phyloP scores from a whole-genome alignment of 2,113 vertebrate genomes.

The Prinia subflava region DNA sequence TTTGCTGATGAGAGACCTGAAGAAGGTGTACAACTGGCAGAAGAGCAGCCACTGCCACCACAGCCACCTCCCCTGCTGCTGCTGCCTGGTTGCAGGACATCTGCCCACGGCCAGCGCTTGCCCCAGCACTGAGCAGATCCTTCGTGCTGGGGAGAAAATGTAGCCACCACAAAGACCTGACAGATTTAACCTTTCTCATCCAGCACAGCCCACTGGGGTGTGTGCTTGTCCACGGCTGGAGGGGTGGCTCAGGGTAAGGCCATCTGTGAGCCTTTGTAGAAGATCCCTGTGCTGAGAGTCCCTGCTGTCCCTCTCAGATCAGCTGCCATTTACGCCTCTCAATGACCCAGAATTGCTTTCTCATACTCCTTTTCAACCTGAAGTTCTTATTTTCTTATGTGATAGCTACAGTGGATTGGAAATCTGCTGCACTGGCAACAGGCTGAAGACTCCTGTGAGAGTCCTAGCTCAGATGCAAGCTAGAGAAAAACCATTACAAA shows the following conservation, averaged over 20 bases:
- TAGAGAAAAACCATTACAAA: neutral
- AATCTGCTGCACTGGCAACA: neutral
- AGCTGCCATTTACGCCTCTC: neutral
- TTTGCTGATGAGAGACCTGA: neutral
- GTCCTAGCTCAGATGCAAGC: neutral
- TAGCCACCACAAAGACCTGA: neutral
- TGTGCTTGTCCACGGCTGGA: neutral
- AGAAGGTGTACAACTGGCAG: neutral
- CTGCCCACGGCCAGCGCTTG: neutral
- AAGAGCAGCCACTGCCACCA: neutral
- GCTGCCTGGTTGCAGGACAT: neutral
- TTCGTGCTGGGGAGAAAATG: neutral
- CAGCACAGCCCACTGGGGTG: neutral
- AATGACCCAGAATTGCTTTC: neutral
- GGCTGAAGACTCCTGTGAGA: neutral
- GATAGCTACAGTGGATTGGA: neutral
- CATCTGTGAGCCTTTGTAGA: slow-evolving; percentile 16
- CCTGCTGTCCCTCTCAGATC: neutral
- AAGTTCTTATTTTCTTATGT: neutral
- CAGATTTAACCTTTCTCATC: neutral
- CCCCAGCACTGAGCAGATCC: fast-evolving
- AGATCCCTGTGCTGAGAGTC: neutral
- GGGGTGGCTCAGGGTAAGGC: neutral
- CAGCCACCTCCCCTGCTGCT: neutral
- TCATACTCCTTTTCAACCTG: neutral